phyloP scores from a whole-genome alignment of 92 coral and sea anemone species.

The Anthopleura xanthogrammica region DNA sequence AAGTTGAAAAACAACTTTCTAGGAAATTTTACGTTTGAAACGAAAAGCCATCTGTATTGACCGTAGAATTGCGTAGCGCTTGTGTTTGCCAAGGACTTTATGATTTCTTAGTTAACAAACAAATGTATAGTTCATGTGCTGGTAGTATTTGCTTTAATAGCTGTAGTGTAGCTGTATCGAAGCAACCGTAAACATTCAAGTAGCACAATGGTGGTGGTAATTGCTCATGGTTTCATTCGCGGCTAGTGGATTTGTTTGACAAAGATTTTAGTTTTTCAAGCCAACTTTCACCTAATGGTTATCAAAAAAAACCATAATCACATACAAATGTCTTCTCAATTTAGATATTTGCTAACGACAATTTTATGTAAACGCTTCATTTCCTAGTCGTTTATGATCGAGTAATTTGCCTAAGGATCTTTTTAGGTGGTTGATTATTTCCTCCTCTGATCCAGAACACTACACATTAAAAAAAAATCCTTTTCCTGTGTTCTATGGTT shows the following conservation, averaged over 20 bases:
- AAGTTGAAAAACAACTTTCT: neutral
- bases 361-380: neutral
- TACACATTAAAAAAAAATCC: neutral
- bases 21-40: neutral
- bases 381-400: neutral
- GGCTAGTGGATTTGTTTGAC: neutral
- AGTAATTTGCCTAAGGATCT: neutral
- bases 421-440: neutral
- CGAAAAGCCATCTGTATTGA: slow-evolving; percentile 15
- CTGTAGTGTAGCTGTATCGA: slow-evolving; percentile 28
- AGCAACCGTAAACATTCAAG: slow-evolving; percentile 35
- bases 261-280: neutral
- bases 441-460: neutral
- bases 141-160: slow-evolving; percentile 28
- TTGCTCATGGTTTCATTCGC: slow-evolving; percentile 22
- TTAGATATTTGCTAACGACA: neutral
- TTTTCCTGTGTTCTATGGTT: neutral
- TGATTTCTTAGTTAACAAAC: slow-evolving; percentile 20
- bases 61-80: slow-evolving; percentile 11
- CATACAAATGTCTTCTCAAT: neutral
- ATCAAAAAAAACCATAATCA: neutral
- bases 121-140: slow-evolving; percentile 9
- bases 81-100: slow-evolving; percentile 36
- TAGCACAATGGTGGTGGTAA: slow-evolving; percentile 26
- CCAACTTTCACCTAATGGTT: neutral